Conservation (phyloP, 2,797 vertebrate species). For the Poecile montanus region DNA sequence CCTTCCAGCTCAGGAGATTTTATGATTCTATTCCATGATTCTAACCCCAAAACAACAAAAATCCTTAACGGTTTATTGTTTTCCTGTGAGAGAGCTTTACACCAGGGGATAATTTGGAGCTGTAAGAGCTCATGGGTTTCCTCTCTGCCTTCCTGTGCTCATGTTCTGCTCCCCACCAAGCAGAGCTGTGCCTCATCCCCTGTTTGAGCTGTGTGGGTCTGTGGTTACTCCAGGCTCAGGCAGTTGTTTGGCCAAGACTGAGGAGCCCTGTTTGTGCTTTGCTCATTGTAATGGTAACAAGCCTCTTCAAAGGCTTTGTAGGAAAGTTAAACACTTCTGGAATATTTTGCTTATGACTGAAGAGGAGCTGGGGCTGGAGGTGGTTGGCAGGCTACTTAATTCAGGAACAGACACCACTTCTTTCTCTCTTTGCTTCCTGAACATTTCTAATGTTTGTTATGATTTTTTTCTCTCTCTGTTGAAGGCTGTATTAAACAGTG, state of each 20-base stretch:
- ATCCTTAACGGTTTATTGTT: background rate
- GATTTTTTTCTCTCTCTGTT: background rate
- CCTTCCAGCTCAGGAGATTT: background rate
- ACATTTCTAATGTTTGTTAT: background rate
- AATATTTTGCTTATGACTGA: background rate
- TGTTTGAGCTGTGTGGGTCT: background rate
- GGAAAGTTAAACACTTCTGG: constrained; percentile 18
- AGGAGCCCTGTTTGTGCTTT: background rate
- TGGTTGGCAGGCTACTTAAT: constrained; percentile 16
- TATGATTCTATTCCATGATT: background rate
- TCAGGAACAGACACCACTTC: background rate
- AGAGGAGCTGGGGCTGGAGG: background rate
- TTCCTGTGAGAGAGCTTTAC: background rate
- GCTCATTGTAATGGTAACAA: background rate
- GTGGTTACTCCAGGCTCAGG: background rate
- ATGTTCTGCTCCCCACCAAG: background rate
- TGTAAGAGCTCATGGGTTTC: background rate
- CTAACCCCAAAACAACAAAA: background rate
- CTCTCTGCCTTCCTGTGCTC: background rate
- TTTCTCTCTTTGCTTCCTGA: constrained; percentile 37
- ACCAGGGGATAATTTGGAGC: background rate
- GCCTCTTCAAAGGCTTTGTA: background rate
- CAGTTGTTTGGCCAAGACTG: background rate
- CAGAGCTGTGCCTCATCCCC: background rate
- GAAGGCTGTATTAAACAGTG: background rate